Percentiles rank a stretch among this genome's conserved stretches.
These are phyloP conservation scores for Thamnaconus septentrionalis DNA, from an alignment of 2,113 vertebrate genomes.

Conservation along the genomic window DNA sequence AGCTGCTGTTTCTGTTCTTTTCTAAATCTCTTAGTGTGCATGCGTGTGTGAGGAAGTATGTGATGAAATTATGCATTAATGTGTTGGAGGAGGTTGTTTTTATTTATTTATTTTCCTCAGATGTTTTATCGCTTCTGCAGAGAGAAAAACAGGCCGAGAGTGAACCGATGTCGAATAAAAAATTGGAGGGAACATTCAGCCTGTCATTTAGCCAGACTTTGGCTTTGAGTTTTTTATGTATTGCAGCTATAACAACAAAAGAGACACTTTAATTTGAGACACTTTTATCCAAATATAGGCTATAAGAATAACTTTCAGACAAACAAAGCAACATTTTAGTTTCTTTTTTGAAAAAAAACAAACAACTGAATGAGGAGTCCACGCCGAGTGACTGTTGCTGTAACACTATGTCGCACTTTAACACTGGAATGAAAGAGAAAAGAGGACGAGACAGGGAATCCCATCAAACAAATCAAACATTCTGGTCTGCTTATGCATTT, in stretches of 20 bases:
- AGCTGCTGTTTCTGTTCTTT: constrained; percentile 15
- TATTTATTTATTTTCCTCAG: constrained; percentile 8
- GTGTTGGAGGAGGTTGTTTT: constrained; percentile 37
- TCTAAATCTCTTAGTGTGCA: background rate
- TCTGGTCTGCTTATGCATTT: too few species aligned
- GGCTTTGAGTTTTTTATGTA: constrained; percentile 15
- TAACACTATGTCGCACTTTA: too few species aligned
- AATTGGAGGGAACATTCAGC: constrained; percentile 22
- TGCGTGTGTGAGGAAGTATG: constrained; percentile 16
- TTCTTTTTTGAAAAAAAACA: too few species aligned
- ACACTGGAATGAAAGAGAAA: too few species aligned
- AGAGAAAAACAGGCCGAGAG: constrained; percentile 38
- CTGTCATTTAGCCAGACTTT: constrained; percentile 22
- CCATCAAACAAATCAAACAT: too few species aligned
- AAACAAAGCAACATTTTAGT: background rate
- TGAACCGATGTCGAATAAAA: constrained; percentile 32
- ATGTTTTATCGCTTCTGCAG: too few species aligned
- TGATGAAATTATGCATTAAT: constrained; percentile 23
- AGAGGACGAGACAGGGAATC: too few species aligned
- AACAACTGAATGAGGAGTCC: too few species aligned
- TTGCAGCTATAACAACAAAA: constrained; percentile 11
- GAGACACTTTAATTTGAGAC: too few species aligned
- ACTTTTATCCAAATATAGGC: too few species aligned
- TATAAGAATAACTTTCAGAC: background rate
- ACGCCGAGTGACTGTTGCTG: too few species aligned